Evolutionary conservation across 2,888 invertebrate species (phyloP).

Genomic region (Smittia sp.): DNA sequence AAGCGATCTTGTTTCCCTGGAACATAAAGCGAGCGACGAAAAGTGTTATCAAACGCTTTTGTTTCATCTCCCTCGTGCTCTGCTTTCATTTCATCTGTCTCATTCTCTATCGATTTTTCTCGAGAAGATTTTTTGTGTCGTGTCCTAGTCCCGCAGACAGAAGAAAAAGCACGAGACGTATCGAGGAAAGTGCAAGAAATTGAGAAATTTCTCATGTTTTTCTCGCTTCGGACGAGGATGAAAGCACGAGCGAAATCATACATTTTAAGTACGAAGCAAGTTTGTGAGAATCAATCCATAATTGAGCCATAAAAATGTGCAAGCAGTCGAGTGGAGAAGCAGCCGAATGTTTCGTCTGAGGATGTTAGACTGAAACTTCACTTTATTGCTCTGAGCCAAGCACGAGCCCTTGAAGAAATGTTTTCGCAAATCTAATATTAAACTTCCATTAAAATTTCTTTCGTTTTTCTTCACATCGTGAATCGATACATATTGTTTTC

Average conservation of each 20-base stretch:
- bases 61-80: not conserved
- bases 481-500: constrained; percentile 15
- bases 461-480: not conserved
- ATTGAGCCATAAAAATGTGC: constrained; percentile 28
- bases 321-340: not conserved
- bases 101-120: constrained; percentile 18
- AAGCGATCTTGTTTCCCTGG: no score
- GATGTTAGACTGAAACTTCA: no score
- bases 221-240: not conserved
- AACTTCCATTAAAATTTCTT: not conserved
- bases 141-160: not conserved
- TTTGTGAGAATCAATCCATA: constrained; percentile 30
- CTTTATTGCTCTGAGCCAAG: no score
- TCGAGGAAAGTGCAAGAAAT: not conserved
- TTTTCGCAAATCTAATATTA: constrained; percentile 26
- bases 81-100: not conserved
- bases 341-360: not conserved
- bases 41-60: not conserved
- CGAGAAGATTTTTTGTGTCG: not conserved
- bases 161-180: not conserved
- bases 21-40: not conserved
- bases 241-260: not conserved
- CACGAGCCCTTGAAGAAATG: not conserved
- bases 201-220: no score
- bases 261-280: not conserved